Evolutionary conservation across 2,888 invertebrate genomes (phyloP), one percentile per base, ranked within the genome.

Genomic region (Argynnis bischoffii): DNA sequence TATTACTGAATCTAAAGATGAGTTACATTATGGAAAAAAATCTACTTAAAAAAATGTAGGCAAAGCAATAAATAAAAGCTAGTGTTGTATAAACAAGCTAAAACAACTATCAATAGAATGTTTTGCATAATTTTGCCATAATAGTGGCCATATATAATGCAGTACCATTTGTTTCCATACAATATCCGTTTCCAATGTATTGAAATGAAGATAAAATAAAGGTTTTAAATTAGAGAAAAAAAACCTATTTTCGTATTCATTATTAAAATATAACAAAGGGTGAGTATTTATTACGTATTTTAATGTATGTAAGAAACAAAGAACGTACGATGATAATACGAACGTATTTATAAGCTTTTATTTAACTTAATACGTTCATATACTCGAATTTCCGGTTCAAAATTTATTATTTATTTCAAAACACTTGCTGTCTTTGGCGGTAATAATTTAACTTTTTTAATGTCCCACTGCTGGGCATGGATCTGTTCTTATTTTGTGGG

Each of bases 81-180:
- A 59, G 26, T 48, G 11, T 46, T 50, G 13, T n/a, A 26, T 31
- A 54, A 56, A 63, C 65, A 66, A 69, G 59, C 57, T 55, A 46
- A 63, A 55, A 55, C 63, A 63, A 60, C 51, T 55, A 66, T 61
- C 60, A 66, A 61, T 59, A 61, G 66, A 47, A 47, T 59, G 21
- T 55, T 71, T 69, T 64, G 69, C 63, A 66, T 66, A 64, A 64
- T 64, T 68, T 65, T 41, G 31, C 69, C 53, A 66, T 71, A 66
- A 69, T 66, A 69, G 71, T 66, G 63, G 70, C 65, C 65, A 66
- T 65, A 74, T 72, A 73, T 70, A 68, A 72, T 71, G 63, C 64
- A 69, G 64, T 69, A 57, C 66, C 71, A 69, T 74, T 72, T 70
- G 66, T 71, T 67, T 64, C 72, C 68, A 64, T 71, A 67, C 73